Conservation (phyloP, 2,113 vertebrate genomes). For the Bubo blakistoni region DNA sequence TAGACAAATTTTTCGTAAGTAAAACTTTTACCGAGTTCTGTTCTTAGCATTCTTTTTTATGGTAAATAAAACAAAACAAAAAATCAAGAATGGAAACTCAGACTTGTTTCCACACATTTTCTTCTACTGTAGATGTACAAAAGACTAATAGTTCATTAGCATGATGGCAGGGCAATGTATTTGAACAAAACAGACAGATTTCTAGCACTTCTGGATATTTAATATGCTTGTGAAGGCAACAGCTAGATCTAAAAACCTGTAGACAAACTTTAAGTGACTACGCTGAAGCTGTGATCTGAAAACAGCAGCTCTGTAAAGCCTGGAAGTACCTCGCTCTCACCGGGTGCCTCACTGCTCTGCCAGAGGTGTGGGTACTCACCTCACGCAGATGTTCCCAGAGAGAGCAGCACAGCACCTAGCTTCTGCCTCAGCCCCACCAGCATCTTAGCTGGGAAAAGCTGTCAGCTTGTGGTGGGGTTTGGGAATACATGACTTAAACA, state of each 20-base stretch:
- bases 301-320: background rate
- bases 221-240: background rate
- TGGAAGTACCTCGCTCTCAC: background rate
- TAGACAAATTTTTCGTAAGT: background rate
- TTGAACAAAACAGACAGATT: background rate
- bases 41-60: background rate
- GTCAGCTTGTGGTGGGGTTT: background rate
- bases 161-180: background rate
- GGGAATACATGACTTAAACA: background rate
- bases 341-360: rapidly evolving
- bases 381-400: background rate
- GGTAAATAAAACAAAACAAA: background rate
- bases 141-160: background rate
- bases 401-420: rapidly evolving
- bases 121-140: background rate
- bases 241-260: background rate
- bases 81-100: background rate
- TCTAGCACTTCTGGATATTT: background rate
- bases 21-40: background rate
- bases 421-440: background rate
- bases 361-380: background rate
- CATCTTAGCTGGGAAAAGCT: background rate
- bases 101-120: background rate
- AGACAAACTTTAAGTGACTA: background rate
- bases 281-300: background rate